Evolutionary conservation across 2,797 vertebrate genomes (phyloP).

Genomic region (Typhlichthys eigenmanni): DNA sequence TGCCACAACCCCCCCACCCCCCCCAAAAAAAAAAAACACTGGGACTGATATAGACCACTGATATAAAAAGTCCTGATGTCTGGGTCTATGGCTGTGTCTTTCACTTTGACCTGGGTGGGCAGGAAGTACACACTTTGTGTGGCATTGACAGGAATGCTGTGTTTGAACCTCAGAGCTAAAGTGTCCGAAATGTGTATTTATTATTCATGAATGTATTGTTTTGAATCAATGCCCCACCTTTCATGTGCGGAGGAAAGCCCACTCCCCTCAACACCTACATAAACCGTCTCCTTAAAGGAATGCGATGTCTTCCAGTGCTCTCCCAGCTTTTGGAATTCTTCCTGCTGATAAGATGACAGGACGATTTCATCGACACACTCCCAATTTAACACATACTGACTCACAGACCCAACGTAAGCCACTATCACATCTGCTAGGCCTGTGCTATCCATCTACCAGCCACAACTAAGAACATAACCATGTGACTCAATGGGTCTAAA

Average conservation of each 20-base stretch:
- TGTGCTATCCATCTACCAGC: slow-evolving; percentile 27
- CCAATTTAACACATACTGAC: slow-evolving; percentile 48
- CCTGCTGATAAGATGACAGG: slow-evolving; percentile 60
- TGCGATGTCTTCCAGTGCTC: slow-evolving; percentile 48
- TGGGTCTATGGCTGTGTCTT: slow-evolving; percentile 24
- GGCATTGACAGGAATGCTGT: slow-evolving; percentile 75
- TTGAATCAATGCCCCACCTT: slow-evolving; percentile 64
- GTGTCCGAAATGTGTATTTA: slow-evolving; percentile 74
- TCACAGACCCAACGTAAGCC: slow-evolving; percentile 42
- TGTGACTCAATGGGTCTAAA: slow-evolving; percentile 48
- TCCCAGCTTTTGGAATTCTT: slow-evolving; percentile 58
- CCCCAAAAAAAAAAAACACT: no score
- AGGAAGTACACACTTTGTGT: slow-evolving; percentile 54
- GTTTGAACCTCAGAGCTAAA: slow-evolving; percentile 61
- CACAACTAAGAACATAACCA: slow-evolving; percentile 41
- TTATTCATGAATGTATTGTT: slow-evolving; percentile 71
- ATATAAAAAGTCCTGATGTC: slow-evolving; percentile 1
- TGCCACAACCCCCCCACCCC: not conserved
- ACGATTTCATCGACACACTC: slow-evolving; percentile 48
- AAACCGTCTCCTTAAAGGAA: slow-evolving; percentile 71
- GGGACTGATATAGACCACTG: not conserved
- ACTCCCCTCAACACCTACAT: slow-evolving; percentile 72
- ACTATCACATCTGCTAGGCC: slow-evolving; percentile 55
- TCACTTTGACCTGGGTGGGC: slow-evolving; percentile 52
- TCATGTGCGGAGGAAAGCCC: slow-evolving; percentile 62